Percentiles rank a stretch among this genome's conserved stretches.
Evolutionary conservation across 2,113 vertebrate genomes (phyloP).

Genomic region (Oplegnathus fasciatus): DNA sequence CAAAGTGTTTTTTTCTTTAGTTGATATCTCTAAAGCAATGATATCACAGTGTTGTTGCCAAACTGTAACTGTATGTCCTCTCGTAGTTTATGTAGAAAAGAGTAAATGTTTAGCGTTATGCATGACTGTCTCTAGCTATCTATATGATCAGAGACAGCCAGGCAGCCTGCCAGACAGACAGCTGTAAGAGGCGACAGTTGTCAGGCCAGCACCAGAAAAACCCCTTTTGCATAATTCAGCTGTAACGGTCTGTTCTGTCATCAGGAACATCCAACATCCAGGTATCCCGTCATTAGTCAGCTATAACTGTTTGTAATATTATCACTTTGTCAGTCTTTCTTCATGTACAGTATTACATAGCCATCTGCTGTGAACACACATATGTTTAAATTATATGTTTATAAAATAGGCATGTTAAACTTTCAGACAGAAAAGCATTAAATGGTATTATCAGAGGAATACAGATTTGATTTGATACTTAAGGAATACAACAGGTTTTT

Average conservation of each 20-base stretch:
- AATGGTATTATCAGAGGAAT: not conserved
- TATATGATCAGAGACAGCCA: conserved; percentile 13
- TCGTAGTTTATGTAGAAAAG: not conserved
- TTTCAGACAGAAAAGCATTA: not conserved
- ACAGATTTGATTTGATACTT: not conserved
- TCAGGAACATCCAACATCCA: conserved; percentile 38
- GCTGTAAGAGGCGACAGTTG: conserved; percentile 71
- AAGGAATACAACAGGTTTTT: not conserved
- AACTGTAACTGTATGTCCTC: not conserved
- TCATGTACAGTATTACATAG: conserved; percentile 6
- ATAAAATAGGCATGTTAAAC: not conserved
- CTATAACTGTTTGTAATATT: conserved; percentile 38
- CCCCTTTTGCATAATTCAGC: conserved; percentile 74
- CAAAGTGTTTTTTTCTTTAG: too few species aligned
- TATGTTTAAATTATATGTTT: conserved; percentile 1
- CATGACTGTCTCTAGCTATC: conserved; percentile 19
- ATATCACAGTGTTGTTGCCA: not conserved
- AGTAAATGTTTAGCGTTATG: not conserved
- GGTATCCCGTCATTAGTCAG: conserved; percentile 22
- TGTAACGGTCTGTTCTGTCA: conserved; percentile 43
- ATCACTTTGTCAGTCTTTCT: conserved; percentile 22
- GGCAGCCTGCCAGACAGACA: conserved; percentile 39
- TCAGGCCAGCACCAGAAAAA: conserved; percentile 55
- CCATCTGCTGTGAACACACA: conserved; percentile 35
- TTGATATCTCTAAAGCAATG: not conserved